Base-by-base conservation (phyloP, 2,113 vertebrate species). In the Scolopax mira region DNA sequence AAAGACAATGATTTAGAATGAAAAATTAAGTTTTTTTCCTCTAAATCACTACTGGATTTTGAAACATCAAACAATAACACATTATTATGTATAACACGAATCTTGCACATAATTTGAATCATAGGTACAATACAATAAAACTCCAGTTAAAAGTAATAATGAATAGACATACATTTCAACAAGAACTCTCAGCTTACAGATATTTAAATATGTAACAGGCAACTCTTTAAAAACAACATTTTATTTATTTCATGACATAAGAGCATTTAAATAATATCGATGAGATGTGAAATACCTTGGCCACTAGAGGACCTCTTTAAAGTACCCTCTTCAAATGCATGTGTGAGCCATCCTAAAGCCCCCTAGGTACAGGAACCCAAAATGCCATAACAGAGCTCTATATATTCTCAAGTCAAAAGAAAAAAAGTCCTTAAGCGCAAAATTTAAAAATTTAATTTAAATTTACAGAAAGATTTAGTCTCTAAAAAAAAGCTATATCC, bases 1-100 rank as follows among this genome's bases (percentile, higher is more conserved):
- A 79, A 85, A 79, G 24, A 52, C 22, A 67, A 13, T 6, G 4
- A 9, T 25, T 84, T 84, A 75, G 39, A 84, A 70, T 28, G 3
- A 54, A 95, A 86, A 15, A 65, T 52, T 24, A 13, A 6, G 10
- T 46, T 86, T 44, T 39, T 39, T 46, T n/a, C 14, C 55, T 75
- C 41, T 54, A 51, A 70, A 80, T 48, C 44, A 19, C 17, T 30
- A 55, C 5, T 33, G 42, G 35, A 89, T 67, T 87, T 87, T 88
- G 44, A 91, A 94, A 71, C 42, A 72, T 30, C 37, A 62, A 39
- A 62, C 25, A 70, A 10, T 21, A 64, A 7, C 10, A 8, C 19
- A 14, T 27, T 30, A n/a, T 5, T 0, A 0, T 8, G 18, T 0
- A 0, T 8, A 16, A 64, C 33, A 84, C 5, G 51, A 73, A 75